Evolutionary conservation across 2,888 invertebrate genomes (phyloP).

Genomic region (Clunio marinus): DNA sequence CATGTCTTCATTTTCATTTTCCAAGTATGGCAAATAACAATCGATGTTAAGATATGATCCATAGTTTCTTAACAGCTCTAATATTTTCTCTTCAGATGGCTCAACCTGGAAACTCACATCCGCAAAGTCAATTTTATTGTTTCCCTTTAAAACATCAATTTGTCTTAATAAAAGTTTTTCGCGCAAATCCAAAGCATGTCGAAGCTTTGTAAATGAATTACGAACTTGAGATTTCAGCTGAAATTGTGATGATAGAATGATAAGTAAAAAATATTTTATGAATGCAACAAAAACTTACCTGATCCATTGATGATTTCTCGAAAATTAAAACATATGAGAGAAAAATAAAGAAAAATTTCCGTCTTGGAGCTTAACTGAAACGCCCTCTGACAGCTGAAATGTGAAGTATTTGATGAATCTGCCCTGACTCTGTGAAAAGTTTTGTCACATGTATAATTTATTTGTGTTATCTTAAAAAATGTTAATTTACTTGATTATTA

Average conservation of each 20-base stretch:
- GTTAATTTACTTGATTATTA: too few relatives aligned
- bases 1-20: constrained; percentile 14
- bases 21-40: not conserved
- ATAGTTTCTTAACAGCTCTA: constrained; percentile 1
- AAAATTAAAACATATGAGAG: too few relatives aligned
- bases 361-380: not conserved
- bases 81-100: not conserved
- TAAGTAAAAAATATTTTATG: not conserved
- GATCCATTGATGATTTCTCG: too few relatives aligned
- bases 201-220: constrained; percentile 48
- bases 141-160: constrained; percentile 47
- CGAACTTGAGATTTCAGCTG: constrained; percentile 49
- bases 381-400: not conserved
- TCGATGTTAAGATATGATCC: constrained; percentile 29
- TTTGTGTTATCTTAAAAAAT: too few relatives aligned
- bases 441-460: too few relatives aligned
- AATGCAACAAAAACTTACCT: not conserved
- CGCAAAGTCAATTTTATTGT: constrained; percentile 38
- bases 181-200: constrained; percentile 48
- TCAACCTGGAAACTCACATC: constrained; percentile 1
- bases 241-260: constrained; percentile 16
- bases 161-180: constrained; percentile 50
- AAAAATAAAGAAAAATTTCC: not conserved
- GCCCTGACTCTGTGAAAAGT: not conserved
- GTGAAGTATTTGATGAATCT: not conserved